A percentile compares a stretch with the other conserved stretches of the same genome.
Conservation (phyloP, 2,797 vertebrate species). For the Hydrolagus colliei region DNA sequence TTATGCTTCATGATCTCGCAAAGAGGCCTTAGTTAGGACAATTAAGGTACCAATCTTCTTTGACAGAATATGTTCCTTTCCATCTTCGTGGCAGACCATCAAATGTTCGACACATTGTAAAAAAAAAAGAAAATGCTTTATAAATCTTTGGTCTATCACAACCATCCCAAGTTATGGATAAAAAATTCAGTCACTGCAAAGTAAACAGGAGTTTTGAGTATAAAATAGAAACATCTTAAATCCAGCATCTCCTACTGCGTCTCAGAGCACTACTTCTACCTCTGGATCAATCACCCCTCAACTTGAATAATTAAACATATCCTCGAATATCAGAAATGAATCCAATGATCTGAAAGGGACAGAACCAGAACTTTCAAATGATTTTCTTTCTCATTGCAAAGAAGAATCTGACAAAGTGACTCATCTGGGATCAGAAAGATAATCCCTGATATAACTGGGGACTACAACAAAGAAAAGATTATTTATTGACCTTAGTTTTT, state of each 20-base stretch:
- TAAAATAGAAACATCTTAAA: neutral
- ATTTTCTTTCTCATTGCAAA: constrained; percentile 59
- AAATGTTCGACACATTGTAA: neutral
- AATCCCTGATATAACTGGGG: constrained; percentile 36
- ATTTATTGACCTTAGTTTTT: constrained; percentile 6
- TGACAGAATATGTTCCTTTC: neutral
- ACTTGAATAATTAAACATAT: constrained; percentile 75
- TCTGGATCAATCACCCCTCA: constrained; percentile 67
- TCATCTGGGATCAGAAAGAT: constrained; percentile 50
- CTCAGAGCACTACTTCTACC: neutral
- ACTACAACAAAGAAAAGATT: constrained; percentile 41
- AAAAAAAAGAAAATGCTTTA: too few relatives aligned
- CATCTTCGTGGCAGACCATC: neutral
- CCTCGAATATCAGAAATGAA: constrained; percentile 64
- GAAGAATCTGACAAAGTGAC: constrained; percentile 64
- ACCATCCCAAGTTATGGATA: neutral
- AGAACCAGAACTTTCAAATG: constrained; percentile 60
- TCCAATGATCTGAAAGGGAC: constrained; percentile 76
- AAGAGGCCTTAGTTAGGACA: neutral
- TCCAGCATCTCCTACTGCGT: neutral
- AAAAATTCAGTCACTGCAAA: neutral
- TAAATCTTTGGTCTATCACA: neutral
- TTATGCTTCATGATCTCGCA: too few relatives aligned
- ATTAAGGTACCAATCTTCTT: neutral
- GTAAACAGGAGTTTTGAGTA: neutral